Conservation (phyloP, 2,888 invertebrate genomes). For the Drosophila paramelanica region DNA sequence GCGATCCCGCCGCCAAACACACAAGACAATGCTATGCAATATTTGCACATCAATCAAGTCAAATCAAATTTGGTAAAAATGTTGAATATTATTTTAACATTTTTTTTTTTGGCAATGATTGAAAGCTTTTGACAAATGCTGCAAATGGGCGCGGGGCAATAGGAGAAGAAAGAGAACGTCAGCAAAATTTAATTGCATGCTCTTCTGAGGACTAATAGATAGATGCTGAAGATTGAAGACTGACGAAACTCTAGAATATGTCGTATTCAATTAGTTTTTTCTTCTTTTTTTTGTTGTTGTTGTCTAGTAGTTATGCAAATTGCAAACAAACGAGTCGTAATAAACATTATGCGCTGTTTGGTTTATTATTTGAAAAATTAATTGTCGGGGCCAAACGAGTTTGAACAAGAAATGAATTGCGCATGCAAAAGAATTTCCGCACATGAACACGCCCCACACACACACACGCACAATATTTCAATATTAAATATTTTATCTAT, state of each 20-base stretch:
- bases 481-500: conserved; percentile 5
- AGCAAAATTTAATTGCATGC: conserved; percentile 66
- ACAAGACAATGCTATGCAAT: conserved; percentile 28
- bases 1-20: conserved; percentile 2
- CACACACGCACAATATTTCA: not conserved
- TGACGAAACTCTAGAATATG: conserved; percentile 12
- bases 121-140: conserved; percentile 61
- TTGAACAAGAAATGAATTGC: conserved; percentile 54
- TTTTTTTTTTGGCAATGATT: conserved; percentile 57
- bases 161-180: conserved; percentile 50
- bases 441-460: conserved; percentile 13
- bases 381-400: conserved; percentile 64
- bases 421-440: conserved; percentile 60
- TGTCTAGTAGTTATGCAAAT: conserved; percentile 65
- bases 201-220: conserved; percentile 41
- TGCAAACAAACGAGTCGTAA: conserved; percentile 63
- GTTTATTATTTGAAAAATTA: conserved; percentile 67
- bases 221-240: conserved; percentile 16
- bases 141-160: conserved; percentile 20
- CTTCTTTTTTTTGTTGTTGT: not conserved
- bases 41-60: conserved; percentile 73
- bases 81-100: conserved; percentile 19
- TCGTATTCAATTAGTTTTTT: conserved; percentile 15
- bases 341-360: conserved; percentile 65
- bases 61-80: conserved; percentile 62